Evolutionary conservation across 2,113 vertebrate species (phyloP).

Genomic region (Heptranchias perlo): DNA sequence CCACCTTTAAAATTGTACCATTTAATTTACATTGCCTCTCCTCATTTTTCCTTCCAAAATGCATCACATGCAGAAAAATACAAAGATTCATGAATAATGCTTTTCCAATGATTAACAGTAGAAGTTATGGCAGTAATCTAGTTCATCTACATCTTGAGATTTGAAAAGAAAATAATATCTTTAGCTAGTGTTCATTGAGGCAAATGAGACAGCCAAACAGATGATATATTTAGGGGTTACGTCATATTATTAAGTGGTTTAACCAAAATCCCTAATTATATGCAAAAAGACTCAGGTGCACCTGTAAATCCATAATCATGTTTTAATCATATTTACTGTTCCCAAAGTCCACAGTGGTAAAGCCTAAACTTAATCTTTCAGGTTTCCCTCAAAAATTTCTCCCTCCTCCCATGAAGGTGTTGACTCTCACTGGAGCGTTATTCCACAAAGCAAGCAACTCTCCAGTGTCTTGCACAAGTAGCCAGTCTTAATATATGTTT

Average conservation of each 20-base stretch:
- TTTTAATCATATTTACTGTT: neutral
- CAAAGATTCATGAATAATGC: conserved; percentile 10
- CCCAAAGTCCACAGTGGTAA: neutral
- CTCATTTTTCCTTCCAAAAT: neutral
- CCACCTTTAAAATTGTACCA: neutral
- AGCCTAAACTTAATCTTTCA: neutral
- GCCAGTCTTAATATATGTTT: too few relatives aligned
- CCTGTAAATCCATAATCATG: neutral
- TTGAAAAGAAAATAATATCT: neutral
- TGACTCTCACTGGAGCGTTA: too few relatives aligned
- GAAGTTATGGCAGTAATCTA: neutral
- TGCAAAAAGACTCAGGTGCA: neutral
- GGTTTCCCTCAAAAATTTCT: too few relatives aligned
- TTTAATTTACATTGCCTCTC: neutral
- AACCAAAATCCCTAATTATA: neutral
- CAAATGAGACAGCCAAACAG: neutral
- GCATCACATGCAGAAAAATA: neutral
- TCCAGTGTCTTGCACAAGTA: too few relatives aligned
- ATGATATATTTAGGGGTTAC: neutral
- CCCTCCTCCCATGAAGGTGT: too few relatives aligned
- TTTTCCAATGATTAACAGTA: neutral
- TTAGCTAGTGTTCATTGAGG: neutral
- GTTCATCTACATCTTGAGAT: neutral
- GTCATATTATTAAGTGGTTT: neutral
- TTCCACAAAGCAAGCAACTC: too few relatives aligned